Percentiles rank a stretch among this genome's conserved stretches.
These are phyloP conservation scores for Phlogophora meticulosa DNA, from an alignment of 2,888 invertebrate genomes.

Conservation along the genomic window DNA sequence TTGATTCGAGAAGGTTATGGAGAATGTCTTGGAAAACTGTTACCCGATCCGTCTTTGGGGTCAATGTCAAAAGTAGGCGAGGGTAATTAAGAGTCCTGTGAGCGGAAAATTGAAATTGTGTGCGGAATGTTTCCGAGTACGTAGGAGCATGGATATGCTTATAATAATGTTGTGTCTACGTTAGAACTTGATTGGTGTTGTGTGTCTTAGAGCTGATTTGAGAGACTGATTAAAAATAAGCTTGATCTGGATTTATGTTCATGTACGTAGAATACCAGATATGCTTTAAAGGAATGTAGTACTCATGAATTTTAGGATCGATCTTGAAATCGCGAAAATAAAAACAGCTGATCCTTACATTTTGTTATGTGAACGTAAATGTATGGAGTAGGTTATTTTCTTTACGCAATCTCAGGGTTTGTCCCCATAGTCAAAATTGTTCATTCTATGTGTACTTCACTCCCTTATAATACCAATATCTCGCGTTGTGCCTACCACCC, in stretches of 20 bases:
- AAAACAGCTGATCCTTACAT: too few relatives aligned
- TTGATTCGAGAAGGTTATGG: constrained; percentile 39
- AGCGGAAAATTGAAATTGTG: too few relatives aligned
- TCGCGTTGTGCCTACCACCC: not conserved
- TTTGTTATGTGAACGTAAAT: too few relatives aligned
- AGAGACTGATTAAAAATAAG: not conserved
- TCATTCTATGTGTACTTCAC: too few relatives aligned
- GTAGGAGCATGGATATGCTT: not conserved
- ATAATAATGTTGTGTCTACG: not conserved
- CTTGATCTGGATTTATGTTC: not conserved
- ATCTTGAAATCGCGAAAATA: too few relatives aligned
- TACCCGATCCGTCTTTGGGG: not conserved
- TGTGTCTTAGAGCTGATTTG: not conserved
- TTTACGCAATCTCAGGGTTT: too few relatives aligned
- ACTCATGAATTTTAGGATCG: too few relatives aligned
- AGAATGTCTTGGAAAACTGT: not conserved
- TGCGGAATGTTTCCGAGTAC: not conserved
- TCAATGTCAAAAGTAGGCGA: constrained; percentile 2
- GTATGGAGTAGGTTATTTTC: too few relatives aligned
- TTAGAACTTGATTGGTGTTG: not conserved
- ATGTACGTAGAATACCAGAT: too few relatives aligned
- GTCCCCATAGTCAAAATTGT: too few relatives aligned
- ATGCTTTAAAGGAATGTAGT: too few relatives aligned
- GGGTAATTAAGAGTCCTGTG: not conserved
- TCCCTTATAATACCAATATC: too few relatives aligned